Base-by-base conservation (phyloP, 2,113 vertebrate genomes). In the Aythya baeri region DNA sequence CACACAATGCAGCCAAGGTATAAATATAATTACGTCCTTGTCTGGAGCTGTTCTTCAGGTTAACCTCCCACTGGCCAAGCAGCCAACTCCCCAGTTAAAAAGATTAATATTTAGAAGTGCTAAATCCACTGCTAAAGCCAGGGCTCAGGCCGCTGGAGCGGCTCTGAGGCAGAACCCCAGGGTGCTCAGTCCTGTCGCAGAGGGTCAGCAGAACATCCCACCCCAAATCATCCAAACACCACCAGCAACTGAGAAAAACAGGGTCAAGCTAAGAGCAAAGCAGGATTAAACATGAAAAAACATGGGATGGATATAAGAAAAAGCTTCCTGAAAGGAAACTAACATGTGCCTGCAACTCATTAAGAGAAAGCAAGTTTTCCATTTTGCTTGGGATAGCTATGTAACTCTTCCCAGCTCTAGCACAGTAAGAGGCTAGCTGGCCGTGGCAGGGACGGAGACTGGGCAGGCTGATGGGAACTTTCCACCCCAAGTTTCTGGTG, bases 1-100 rank as follows among this genome's bases (percentile, higher is more conserved):
- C 82, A 82, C 80, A 96, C 66, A 89, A 73, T 43, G 77, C 62
- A 73, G 63, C 58, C 70, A 91, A 82, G 63, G 80, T 93, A 87
- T 95, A 94, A 88, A 89, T 66, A 91, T 58, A 88, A 93, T 76
- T 38, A 83, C 49, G 83, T 77, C 52, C 90, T 91, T 76, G 61
- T 71, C 84, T 82, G 73, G 81, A 79, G 90, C 34, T 88, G 63
- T 68, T 95, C 63, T 67, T 86, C 15, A 25, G 55, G 72, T 94
- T 93, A 91, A 92, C 84, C 62, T 88, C 84, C 54, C 67, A 94
- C 79, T 34, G 71, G 36, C 65, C 54, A 71, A 36, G 83, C 38
- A 70, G 67, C 25, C 31, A 27, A 54, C 58, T 78, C 57, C 49
- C 68, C 55, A 25, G 61, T 86, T 78, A 80, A 86, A 91, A 86